These are phyloP conservation scores for Echinometra lucunter DNA, from an alignment of 53 echinoderm and acorn worm species.

Conservation along the genomic window DNA sequence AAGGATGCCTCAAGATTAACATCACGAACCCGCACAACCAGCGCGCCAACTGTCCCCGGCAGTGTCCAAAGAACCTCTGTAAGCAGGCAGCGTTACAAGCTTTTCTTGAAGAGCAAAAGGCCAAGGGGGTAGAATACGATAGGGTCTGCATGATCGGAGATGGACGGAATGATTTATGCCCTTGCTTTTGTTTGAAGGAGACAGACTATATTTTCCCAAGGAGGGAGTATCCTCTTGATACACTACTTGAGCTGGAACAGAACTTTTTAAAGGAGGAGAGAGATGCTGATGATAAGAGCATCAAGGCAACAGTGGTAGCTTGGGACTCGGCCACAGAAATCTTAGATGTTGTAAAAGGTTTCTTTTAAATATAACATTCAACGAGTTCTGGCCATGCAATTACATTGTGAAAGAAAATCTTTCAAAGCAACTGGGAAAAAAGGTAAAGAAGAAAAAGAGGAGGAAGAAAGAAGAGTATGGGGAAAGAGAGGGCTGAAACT, in stretches of 20 bases:
- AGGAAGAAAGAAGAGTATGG: too few relatives aligned
- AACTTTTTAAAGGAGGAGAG: too few relatives aligned
- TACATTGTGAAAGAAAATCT: too few relatives aligned
- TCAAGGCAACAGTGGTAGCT: conserved; percentile 76
- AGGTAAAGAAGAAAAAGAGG: too few relatives aligned
- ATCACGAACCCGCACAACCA: conserved; percentile 87
- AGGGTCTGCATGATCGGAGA: conserved; percentile 86
- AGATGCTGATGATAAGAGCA: conserved; percentile 11
- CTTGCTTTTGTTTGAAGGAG: conserved; percentile 76
- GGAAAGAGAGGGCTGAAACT: too few relatives aligned
- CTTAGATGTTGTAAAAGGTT: conserved; percentile 42
- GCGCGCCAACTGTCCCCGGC: conserved; percentile 73
- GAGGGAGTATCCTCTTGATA: conserved; percentile 79
- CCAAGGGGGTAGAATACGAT: conserved; percentile 76
- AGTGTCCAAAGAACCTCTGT: conserved; percentile 91
- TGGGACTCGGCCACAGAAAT: conserved; percentile 76
- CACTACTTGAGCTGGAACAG: conserved; percentile 69
- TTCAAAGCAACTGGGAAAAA: too few relatives aligned
- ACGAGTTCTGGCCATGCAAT: too few relatives aligned
- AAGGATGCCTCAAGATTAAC: conserved; percentile 75
- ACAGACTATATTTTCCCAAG: conserved; percentile 88
- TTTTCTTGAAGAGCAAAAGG: conserved; percentile 66
- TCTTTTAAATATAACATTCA: neutral
- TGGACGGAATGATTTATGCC: conserved; percentile 94
- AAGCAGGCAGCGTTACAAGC: conserved; percentile 77